Base-by-base conservation (phyloP, 2,888 invertebrate species). In the Microdon myrmicae region DNA sequence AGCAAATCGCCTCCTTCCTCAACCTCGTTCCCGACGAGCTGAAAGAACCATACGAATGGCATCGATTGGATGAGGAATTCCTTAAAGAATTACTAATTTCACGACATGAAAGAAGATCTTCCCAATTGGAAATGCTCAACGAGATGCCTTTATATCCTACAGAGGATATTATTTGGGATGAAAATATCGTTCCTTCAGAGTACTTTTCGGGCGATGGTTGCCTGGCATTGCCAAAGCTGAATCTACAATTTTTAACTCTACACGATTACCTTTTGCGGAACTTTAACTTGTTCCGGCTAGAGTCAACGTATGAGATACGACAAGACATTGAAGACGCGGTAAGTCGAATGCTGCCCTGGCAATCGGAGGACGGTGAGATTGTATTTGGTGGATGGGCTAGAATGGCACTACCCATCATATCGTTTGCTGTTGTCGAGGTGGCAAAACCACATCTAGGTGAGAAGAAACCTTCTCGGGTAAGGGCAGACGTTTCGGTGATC, bases 81-180 rank as follows among this genome's bases (percentile, higher is more conserved):
- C 84, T 96, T 2, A 85, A 89, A 43, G 96, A 97, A 79, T 81
- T 96, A 54, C 78, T 98, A 81, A 94, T 94, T 79, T 90, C 90
- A 0, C 84, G 92, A 2, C 95, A 96, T 77, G 95, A 96, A 77
- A 85, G 90, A 26, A 85, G 94, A 38, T 87, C 90, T 22, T 97
- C 96, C 0, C 97, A 99, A 74, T 81, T 98, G 44, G 94, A 97
- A 75, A 91, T 93, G 47, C 81, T 99, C 7, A 99, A 99, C 78
- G 92, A 94, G 71, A 96, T 98, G 94, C 98, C 99, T 0, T 83
- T 99, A 0, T 99, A 99, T 77, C 99, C 99, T 0, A 98, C 96
- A 0, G 99, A 99, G 78, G 90, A 92, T 56, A 90, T 98, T 2
- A 95, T 99, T 71, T 99, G 99, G 99, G 95, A 99, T 79, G 97